Base-by-base conservation (phyloP, 1,140 invertebrate species). In the Cotesia vestalis region DNA sequence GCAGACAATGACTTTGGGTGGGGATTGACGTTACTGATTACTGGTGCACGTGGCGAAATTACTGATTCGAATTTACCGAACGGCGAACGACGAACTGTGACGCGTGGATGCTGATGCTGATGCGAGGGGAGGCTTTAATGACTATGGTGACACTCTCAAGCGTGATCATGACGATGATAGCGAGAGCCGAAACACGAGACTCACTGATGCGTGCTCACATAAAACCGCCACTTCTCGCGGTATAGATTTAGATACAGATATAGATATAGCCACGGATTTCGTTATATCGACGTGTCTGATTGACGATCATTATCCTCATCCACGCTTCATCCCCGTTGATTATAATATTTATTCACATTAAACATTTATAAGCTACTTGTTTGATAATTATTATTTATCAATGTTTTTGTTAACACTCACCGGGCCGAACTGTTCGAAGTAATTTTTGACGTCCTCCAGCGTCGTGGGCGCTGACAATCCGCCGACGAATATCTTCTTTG, bases 401-500 rank as follows among this genome's bases (percentile, higher is more conserved):
- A 68, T 27, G 38, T 34, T 17, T 12, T 34, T 63, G 51, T 34
- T 38, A 51, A 35, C 12, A 94, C 96, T 96, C 89, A 99, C 97
- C 93, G 96, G 95, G 89, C 98, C 98, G 88, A 98, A 99, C 88
- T 99, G 96, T 89, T 98, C 96, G 89, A 99, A 99, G 90, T 99
- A 99, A 88, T 96, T 97, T 91, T 99, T 99, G 85, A 99, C 96
- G 89, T 99, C 98, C 89, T 99, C 98, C 84, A 99, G 92, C 82
- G 97, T 99, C 83, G 98, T 99, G 81, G 96, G 96, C 81, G 98
- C 96, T 81, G 98, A 99, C 81, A 99, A 91, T 81, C 98, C 98
- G 80, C 98, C 98, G 85, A 99, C 98, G 90, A 99, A 99, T 90
- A 99, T 99, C 91, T 99, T 99, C 93, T 99, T 99, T 90, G 98